Evolutionary conservation across 2,113 vertebrate genomes (phyloP), one percentile per base, ranked within the genome.

Genomic region (Cyanoderma ruficeps): DNA sequence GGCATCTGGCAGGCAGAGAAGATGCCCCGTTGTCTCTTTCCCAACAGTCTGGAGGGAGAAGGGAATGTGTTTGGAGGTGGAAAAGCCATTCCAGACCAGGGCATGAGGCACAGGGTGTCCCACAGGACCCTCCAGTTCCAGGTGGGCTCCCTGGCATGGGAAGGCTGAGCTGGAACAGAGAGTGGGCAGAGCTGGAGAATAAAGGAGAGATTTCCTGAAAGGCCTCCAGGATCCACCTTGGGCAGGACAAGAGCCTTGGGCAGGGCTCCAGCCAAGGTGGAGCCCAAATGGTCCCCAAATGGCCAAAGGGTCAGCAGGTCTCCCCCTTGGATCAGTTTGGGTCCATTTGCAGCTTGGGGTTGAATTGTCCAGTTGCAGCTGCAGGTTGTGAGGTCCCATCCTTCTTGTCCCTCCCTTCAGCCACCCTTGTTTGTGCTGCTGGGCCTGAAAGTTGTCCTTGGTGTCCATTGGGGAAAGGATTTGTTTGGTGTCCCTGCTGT

Each of bases 91-190:
- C 60, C 63, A 52, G 80, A 18, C 3, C 35, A 12, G 37, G 72
- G 39, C 3, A 6, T 2, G 87, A 60, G 20, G 28, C 37, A 6
- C 25, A 16, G 46, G 15, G 8, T 18, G 35, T 28, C 49, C 68
- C 11, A 0, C 10, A 2, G 14, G n/a, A 30, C 8, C 3, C 10
- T 6, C 7, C 22, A 47, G 11, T 28, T 23, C 22, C 35, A 7
- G 2, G 3, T 0, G 8, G 67, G 23, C 37, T 79, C 13, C 1
- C 35, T 20, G 25, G 16, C 3, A 1, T 30, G 57, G 56, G 22
- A 11, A 7, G 10, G 15, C n/a, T 35, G 57, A 24, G 57, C 57
- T 59, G 57, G 57, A 25, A 10, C 33, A 57, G 56, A 57, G 56
- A 9, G 21, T 57, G 56, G 9, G 2, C 56, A 57, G 56, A 23